A percentile compares a stretch with the other conserved stretches of the same genome.
These are phyloP conservation scores for Phengaris arion DNA, from an alignment of 2,888 invertebrate genomes.

Conservation along the genomic window DNA sequence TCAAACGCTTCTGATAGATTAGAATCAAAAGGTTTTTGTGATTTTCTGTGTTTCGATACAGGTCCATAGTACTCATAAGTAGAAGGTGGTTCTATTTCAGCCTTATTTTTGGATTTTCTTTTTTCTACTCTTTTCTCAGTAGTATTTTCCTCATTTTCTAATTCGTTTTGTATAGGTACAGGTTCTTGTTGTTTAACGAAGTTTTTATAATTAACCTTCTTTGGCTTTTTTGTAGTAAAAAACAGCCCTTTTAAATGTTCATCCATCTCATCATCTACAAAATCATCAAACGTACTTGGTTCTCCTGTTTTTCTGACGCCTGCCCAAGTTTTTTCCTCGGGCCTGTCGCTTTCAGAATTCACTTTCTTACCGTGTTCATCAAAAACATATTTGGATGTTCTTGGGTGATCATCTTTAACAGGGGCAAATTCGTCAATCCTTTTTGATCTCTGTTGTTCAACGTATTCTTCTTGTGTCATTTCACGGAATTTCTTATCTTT, in stretches of 20 bases:
- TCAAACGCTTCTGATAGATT: constrained; percentile 68
- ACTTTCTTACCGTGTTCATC: constrained; percentile 57
- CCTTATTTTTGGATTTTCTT: constrained; percentile 42
- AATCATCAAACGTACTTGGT: constrained; percentile 52
- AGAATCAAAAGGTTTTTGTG: constrained; percentile 62
- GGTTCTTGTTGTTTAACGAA: constrained; percentile 59
- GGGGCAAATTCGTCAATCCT: constrained; percentile 90
- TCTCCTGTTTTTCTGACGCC: constrained; percentile 59
- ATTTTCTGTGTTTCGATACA: constrained; percentile 53
- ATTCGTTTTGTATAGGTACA: constrained; percentile 60
- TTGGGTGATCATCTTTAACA: constrained; percentile 49
- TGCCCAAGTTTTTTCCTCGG: constrained; percentile 56
- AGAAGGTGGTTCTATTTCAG: constrained; percentile 83
- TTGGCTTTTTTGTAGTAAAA: constrained; percentile 57
- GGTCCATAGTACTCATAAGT: constrained; percentile 83
- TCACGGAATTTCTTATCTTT: constrained; percentile 72
- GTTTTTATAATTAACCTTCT: constrained; percentile 58
- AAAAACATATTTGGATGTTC: constrained; percentile 49
- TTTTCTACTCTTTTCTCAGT: constrained; percentile 42
- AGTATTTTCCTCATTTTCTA: constrained; percentile 48
- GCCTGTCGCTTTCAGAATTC: constrained; percentile 34
- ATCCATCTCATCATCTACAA: constrained; percentile 40
- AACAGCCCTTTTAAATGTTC: constrained; percentile 57
- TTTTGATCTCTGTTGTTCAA: constrained; percentile 85
- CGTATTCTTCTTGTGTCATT: constrained; percentile 88